Evolutionary conservation across 2,113 vertebrate species (phyloP).

Genomic region (Zosterops japonicus): DNA sequence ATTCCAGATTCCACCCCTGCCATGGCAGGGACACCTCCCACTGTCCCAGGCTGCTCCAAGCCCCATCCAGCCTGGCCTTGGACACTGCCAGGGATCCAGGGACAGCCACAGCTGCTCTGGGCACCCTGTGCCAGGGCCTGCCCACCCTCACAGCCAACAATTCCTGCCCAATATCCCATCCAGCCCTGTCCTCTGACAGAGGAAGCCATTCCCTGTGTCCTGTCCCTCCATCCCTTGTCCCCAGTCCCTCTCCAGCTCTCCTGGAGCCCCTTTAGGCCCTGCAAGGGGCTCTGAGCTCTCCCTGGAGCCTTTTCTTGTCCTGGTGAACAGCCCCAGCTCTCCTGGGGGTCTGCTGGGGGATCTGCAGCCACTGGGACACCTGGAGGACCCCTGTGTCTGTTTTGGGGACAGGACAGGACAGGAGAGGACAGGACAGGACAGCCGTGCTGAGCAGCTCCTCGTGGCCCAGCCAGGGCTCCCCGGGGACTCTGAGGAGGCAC

Average conservation of each 20-base stretch:
- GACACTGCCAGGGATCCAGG: neutral
- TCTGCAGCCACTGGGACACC: neutral
- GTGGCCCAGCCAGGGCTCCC: neutral
- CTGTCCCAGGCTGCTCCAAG: too few species aligned
- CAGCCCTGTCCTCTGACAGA: neutral
- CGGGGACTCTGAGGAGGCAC: neutral
- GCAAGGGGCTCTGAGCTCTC: neutral
- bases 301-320: neutral
- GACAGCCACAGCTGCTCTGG: neutral
- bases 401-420: too few species aligned
- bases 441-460: accelerated
- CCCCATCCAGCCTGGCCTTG: too few species aligned
- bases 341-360: neutral
- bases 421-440: neutral
- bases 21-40: too few species aligned
- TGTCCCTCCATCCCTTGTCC: neutral
- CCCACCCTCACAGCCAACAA: neutral
- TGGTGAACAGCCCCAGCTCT: neutral
- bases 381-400: too few species aligned
- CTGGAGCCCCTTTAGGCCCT: neutral
- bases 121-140: neutral
- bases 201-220: neutral
- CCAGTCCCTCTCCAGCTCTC: neutral
- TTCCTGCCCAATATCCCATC: neutral
- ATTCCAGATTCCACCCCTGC: too few species aligned